Percentiles rank a stretch among this genome's conserved stretches.
phyloP scores from a whole-genome alignment of 2,888 invertebrate genomes.

The Acleris emargana region DNA sequence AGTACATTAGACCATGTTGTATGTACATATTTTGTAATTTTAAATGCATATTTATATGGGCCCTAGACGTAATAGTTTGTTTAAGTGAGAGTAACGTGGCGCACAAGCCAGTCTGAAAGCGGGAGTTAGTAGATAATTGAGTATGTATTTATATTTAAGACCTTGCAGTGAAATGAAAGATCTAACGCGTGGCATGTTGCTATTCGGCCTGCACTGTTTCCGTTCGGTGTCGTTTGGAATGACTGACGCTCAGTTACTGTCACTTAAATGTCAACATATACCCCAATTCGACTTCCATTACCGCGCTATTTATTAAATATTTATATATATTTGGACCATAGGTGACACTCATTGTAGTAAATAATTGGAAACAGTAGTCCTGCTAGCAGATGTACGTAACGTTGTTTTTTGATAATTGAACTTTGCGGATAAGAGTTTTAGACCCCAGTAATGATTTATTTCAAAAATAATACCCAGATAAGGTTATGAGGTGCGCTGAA shows the following conservation, averaged over 20 bases:
- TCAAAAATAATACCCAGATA: background rate
- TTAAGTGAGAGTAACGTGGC: conserved; percentile 27
- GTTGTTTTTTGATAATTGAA: conserved; percentile 36
- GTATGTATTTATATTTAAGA: conserved; percentile 1
- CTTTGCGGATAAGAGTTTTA: conserved; percentile 13
- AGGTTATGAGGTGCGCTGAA: conserved; percentile 13
- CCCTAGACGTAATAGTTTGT: conserved; percentile 32
- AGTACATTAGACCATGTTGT: conserved; percentile 36
- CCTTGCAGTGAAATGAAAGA: background rate
- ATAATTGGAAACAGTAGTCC: conserved; percentile 56
- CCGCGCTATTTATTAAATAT: conserved; percentile 51
- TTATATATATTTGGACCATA: conserved; percentile 41
- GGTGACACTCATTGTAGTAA: conserved; percentile 39
- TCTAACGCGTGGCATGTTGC: background rate
- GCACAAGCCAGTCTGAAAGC: conserved; percentile 9
- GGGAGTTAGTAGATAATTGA: conserved; percentile 6
- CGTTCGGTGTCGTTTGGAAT: conserved; percentile 9
- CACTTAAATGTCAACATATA: conserved; percentile 56
- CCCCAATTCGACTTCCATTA: conserved; percentile 58
- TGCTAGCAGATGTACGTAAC: conserved; percentile 53
- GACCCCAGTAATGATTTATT: conserved; percentile 2
- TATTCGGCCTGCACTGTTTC: background rate
- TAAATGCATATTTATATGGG: conserved; percentile 36
- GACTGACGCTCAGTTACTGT: conserved; percentile 50
- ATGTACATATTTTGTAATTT: conserved; percentile 37